Evolutionary conservation across 2,797 vertebrate genomes (phyloP).

Genomic region (Eleutherodactylus coqui): DNA sequence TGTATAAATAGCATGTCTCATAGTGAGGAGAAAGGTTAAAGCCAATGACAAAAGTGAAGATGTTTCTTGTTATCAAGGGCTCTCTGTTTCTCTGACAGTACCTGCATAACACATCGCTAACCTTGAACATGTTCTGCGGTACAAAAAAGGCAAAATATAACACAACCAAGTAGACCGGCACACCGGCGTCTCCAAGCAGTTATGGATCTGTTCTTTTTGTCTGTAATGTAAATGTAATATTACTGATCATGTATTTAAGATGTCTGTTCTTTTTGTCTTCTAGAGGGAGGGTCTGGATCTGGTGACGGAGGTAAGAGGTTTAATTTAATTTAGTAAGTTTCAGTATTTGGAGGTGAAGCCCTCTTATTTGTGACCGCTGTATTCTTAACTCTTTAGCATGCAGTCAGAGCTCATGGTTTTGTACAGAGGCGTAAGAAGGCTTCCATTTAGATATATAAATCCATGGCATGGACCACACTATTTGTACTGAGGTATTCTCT

Average conservation of each 20-base stretch:
- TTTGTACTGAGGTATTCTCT: background rate
- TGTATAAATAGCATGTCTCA: conserved; percentile 33
- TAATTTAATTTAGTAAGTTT: background rate
- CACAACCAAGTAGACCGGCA: background rate
- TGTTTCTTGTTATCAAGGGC: conserved; percentile 21
- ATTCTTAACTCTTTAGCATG: background rate
- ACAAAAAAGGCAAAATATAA: conserved; percentile 12
- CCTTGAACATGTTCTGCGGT: conserved; percentile 20
- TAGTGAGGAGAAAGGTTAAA: conserved; percentile 13
- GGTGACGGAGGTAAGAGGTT: conserved; percentile 92
- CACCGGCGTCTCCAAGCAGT: background rate
- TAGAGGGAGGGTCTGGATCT: conserved; percentile 96
- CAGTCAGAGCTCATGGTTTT: background rate
- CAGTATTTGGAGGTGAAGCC: background rate
- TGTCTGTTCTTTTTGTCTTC: conserved; percentile 62
- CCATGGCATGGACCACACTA: no score
- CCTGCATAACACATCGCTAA: conserved; percentile 2
- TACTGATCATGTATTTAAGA: background rate
- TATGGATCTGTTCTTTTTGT: background rate
- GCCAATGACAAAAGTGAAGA: conserved; percentile 7
- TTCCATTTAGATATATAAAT: background rate
- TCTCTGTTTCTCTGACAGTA: background rate
- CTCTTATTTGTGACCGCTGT: background rate
- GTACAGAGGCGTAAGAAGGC: background rate
- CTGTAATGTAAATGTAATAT: conserved; percentile 6